Percentiles rank a stretch among this genome's conserved stretches.
Conservation (phyloP, 1,140 invertebrate species). For the Spodoptera frugiperda region DNA sequence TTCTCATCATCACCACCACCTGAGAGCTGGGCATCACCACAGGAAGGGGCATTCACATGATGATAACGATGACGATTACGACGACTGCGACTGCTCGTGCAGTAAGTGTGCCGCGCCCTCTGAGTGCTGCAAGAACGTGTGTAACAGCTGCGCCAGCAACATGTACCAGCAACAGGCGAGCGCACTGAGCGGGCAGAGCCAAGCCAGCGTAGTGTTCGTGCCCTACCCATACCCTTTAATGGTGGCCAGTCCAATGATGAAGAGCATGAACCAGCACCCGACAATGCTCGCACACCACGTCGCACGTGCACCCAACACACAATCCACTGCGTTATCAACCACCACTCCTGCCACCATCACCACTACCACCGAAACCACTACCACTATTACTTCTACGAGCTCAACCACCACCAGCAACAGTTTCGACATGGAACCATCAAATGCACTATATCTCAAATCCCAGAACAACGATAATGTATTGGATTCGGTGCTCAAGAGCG, state of each 20-base stretch:
- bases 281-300: not conserved
- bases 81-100: slow-evolving; percentile 32
- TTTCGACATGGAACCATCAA: slow-evolving; percentile 1
- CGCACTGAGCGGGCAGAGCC: slow-evolving; percentile 9
- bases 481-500: slow-evolving; percentile 10
- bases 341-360: slow-evolving; percentile 2
- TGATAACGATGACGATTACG: slow-evolving; percentile 2
- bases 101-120: slow-evolving; percentile 27
- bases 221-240: slow-evolving; percentile 64
- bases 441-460: not conserved
- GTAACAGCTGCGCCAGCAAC: slow-evolving; percentile 3
- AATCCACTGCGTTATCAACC: too few species aligned
- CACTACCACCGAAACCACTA: not conserved
- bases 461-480: not conserved
- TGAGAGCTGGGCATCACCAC: not conserved
- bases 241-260: slow-evolving; percentile 49
- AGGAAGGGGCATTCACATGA: slow-evolving; percentile 1
- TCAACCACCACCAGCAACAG: too few species aligned
- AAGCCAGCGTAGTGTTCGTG: slow-evolving; percentile 55
- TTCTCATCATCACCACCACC: slow-evolving; percentile 10
- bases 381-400: slow-evolving; percentile 42
- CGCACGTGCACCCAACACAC: not conserved
- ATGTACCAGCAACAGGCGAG: not conserved
- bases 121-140: slow-evolving; percentile 15
- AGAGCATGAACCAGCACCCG: not conserved